Evolutionary conservation across 1,140 invertebrate genomes (phyloP).

Genomic region (Sitophilus oryzae): DNA sequence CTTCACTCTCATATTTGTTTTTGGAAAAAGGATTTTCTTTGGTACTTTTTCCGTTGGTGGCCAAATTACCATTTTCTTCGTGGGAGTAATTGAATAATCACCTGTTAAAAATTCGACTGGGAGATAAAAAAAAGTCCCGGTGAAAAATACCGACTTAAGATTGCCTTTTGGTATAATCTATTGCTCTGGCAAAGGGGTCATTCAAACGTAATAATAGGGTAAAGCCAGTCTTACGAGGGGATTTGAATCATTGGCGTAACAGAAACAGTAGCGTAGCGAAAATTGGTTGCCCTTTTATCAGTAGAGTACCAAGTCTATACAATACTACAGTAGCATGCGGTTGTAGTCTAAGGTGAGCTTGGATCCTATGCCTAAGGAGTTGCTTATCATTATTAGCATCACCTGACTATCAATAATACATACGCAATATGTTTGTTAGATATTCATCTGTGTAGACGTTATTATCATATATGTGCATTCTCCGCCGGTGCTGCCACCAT

Average conservation of each 20-base stretch:
- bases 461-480: too few relatives aligned
- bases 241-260: slow-evolving; percentile 15
- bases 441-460: too few relatives aligned
- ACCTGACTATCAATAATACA: too few relatives aligned
- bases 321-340: too few relatives aligned
- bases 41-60: not conserved
- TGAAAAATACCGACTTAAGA: slow-evolving; percentile 27
- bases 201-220: slow-evolving; percentile 24
- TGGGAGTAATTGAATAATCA: slow-evolving; percentile 26
- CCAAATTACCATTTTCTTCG: not conserved
- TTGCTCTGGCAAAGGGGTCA: slow-evolving; percentile 23
- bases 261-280: too few relatives aligned
- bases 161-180: slow-evolving; percentile 25
- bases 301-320: too few relatives aligned
- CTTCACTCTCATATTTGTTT: not conserved
- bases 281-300: too few relatives aligned
- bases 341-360: too few relatives aligned
- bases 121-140: slow-evolving; percentile 21
- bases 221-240: slow-evolving; percentile 19
- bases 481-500: too few relatives aligned
- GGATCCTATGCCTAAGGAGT: too few relatives aligned
- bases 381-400: too few relatives aligned
- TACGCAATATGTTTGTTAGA: too few relatives aligned
- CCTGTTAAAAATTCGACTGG: slow-evolving; percentile 21
- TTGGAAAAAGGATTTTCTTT: not conserved